Percentiles rank a stretch among this genome's conserved stretches.
These are phyloP conservation scores for Chrysotoxum bicinctum DNA, from an alignment of 2,888 invertebrate species.

Conservation along the genomic window DNA sequence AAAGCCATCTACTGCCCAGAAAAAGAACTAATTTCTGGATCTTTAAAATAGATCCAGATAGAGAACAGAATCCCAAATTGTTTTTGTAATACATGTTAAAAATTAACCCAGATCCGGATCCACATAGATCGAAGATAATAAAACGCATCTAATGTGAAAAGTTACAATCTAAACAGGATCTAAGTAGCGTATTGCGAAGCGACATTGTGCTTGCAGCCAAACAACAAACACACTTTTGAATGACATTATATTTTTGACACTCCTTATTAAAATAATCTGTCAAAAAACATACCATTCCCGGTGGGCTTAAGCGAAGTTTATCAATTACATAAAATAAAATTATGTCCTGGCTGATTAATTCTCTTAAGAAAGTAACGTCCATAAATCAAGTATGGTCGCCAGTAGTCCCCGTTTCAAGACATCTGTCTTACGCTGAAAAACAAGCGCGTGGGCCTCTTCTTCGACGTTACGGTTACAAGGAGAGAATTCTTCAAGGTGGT, in stretches of 20 bases:
- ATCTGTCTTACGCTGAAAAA: conserved; percentile 82
- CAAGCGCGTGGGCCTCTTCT: conserved; percentile 83
- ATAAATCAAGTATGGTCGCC: conserved; percentile 51
- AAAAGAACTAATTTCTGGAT: too few species aligned
- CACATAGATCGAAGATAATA: too few species aligned
- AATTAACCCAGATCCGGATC: too few species aligned
- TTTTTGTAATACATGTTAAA: too few species aligned
- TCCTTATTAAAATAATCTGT: background rate
- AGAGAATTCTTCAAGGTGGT: conserved; percentile 86
- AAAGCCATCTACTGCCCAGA: too few species aligned
- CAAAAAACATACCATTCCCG: background rate
- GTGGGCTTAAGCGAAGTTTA: background rate
- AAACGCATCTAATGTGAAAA: too few species aligned
- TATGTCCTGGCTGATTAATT: conserved; percentile 62
- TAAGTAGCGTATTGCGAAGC: too few species aligned
- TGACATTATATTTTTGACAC: conserved; percentile 1
- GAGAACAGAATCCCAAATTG: too few species aligned
- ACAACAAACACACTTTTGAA: background rate
- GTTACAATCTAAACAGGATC: too few species aligned
- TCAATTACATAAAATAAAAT: conserved; percentile 61
- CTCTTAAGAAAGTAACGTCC: conserved; percentile 34
- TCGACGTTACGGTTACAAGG: conserved; percentile 86
- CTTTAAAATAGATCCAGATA: too few species aligned
- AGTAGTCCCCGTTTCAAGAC: conserved; percentile 83
- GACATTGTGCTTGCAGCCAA: too few species aligned